Conservation (phyloP, 1,140 invertebrate species). For the Drosophila truncata region DNA sequence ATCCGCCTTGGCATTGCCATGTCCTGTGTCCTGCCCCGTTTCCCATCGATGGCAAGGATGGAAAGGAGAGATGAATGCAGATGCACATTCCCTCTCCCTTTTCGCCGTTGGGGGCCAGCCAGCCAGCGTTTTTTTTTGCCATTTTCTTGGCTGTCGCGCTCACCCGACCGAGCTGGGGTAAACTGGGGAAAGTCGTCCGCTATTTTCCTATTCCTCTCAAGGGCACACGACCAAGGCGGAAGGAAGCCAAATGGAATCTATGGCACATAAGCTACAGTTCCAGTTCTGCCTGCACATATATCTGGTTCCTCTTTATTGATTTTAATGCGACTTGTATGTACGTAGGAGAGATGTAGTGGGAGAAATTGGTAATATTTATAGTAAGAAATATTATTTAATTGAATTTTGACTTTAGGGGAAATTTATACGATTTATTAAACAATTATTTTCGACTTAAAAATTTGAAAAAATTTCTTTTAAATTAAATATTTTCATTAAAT, state of each 20-base stretch:
- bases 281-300: slow-evolving; percentile 40
- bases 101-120: slow-evolving; percentile 5
- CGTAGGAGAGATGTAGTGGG: not conserved
- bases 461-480: too few relatives aligned
- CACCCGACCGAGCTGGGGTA: slow-evolving; percentile 2
- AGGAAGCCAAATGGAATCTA: slow-evolving; percentile 65
- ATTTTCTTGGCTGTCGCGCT: slow-evolving; percentile 55
- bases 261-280: slow-evolving; percentile 62
- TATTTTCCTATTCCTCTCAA: slow-evolving; percentile 61
- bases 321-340: slow-evolving; percentile 50
- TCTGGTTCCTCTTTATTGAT: slow-evolving; percentile 64
- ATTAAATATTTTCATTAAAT: too few relatives aligned
- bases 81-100: slow-evolving; percentile 12
- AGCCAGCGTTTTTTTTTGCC: slow-evolving; percentile 25
- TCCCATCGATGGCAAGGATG: slow-evolving; percentile 35
- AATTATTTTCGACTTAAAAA: too few relatives aligned
- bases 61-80: slow-evolving; percentile 12
- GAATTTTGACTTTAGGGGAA: not conserved
- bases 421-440: too few relatives aligned
- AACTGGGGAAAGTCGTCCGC: slow-evolving; percentile 17
- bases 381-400: not conserved
- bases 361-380: not conserved
- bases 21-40: slow-evolving; percentile 23
- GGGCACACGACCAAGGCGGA: slow-evolving; percentile 61
- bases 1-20: slow-evolving; percentile 61